These are phyloP conservation scores for Oithona nana DNA, from an alignment of 2,888 invertebrate species.

Conservation along the genomic window DNA sequence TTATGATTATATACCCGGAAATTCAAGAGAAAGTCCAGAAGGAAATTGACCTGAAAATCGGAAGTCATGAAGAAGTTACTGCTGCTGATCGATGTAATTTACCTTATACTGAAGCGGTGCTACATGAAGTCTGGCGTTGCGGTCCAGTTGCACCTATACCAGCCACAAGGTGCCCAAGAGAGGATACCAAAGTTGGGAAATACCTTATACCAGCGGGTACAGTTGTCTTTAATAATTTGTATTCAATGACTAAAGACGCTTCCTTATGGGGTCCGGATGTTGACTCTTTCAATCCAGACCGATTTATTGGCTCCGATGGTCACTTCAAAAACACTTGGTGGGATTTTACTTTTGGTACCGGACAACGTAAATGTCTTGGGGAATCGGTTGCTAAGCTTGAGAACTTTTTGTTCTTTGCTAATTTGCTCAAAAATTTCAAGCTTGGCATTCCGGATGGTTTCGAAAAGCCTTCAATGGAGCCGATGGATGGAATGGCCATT, in stretches of 20 bases:
- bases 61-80: not conserved
- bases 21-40: not conserved
- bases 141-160: not conserved
- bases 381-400: not conserved
- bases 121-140: not conserved
- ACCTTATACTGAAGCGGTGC: not conserved
- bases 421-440: not conserved
- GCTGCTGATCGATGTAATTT: not conserved
- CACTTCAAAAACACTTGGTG: not conserved
- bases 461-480: not conserved
- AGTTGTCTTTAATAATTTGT: not conserved
- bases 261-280: not conserved
- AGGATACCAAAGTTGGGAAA: not conserved
- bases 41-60: not conserved
- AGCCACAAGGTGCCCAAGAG: not conserved
- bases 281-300: not conserved
- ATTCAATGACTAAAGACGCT: not conserved
- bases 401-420: not conserved
- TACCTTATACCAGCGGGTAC: not conserved
- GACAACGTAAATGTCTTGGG: not conserved
- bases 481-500: not conserved
- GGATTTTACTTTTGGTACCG: not conserved
- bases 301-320: not conserved
- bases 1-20: not conserved
- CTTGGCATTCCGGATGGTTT: not conserved